Base-by-base conservation (phyloP, 35 echinoderm and acorn worm genomes). In the Apostichopus parvimensis region DNA sequence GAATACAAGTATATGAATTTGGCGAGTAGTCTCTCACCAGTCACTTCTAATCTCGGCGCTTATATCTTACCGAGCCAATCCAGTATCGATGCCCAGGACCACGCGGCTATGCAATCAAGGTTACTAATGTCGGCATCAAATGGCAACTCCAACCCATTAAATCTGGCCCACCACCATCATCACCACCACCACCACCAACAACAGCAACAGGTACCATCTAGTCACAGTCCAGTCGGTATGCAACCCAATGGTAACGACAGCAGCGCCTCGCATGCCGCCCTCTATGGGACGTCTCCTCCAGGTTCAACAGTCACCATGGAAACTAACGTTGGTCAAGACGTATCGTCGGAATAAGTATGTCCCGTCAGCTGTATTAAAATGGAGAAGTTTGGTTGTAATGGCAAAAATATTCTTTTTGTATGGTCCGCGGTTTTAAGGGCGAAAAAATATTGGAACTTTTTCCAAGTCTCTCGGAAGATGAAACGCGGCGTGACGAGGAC, bases 151-250 rank as follows among this genome's bases (percentile, higher is more conserved):
- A 88, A 88, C 64, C 86, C 86, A 23, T 26, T 88, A 25, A 88
- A 88, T 88, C n/a, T 88, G 23, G 86, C 86, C 15, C 86, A 88
- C 15, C 86, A 88, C 45, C 86, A 88, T 22, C 79, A 82, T 56
- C 34, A 57, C 15, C 86, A 88, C 45, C 85, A 87, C 23, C 34
- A 45, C 34, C 34, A 45, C 34, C 34, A 45, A 45, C 85, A 87
- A 8, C 57, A 87, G 57, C 80, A 84, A 58, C 81, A 84, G 81
- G 57, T 56, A 13, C 54, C 53, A 56, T 23, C 81, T 0, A 84
- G 57, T 20, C 81, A 84, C 81, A 84, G 81, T 24, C 81, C 81
- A 10, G 81, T 84, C 10, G 81, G 54, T 2, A 56, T 84, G 54
- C 81, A 84, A 58, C 81, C 81, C 6, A 84, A 84, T 8, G 81